These are phyloP conservation scores for Epistrophella euchroma DNA, from an alignment of 2,888 invertebrate species.

Conservation along the genomic window DNA sequence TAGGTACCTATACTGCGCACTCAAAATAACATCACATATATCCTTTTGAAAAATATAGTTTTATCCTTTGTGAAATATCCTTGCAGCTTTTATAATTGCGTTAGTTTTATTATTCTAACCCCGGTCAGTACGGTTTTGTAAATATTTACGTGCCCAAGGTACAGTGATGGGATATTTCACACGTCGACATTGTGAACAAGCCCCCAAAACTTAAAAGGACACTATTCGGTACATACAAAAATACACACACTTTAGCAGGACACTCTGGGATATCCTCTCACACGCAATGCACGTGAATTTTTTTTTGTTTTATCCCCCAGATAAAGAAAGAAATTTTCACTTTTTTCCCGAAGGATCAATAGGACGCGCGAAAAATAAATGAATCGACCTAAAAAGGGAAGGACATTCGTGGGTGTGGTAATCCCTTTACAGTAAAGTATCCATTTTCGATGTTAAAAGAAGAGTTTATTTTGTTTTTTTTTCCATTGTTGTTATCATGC, in stretches of 20 bases:
- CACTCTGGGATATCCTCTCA: slow-evolving; percentile 25
- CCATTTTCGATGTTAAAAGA: neutral
- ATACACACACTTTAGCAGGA: slow-evolving; percentile 32
- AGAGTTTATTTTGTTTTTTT: slow-evolving; percentile 3
- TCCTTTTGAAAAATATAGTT: neutral
- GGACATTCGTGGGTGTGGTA: slow-evolving; percentile 70
- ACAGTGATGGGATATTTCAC: slow-evolving; percentile 41
- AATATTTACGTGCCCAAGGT: slow-evolving; percentile 70
- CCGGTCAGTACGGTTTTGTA: slow-evolving; percentile 44
- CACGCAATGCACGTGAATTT: slow-evolving; percentile 62
- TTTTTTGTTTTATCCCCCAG: neutral
- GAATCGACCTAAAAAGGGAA: slow-evolving; percentile 40
- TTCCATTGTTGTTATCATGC: neutral
- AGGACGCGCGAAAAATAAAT: slow-evolving; percentile 71
- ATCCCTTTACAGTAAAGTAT: slow-evolving; percentile 10
- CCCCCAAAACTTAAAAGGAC: slow-evolving; percentile 21
- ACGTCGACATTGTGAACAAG: slow-evolving; percentile 30
- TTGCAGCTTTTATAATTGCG: slow-evolving; percentile 34
- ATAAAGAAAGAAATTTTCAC: slow-evolving; percentile 50
- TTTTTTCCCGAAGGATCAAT: slow-evolving; percentile 57
- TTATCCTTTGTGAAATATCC: slow-evolving; percentile 41
- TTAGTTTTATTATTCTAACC: neutral
- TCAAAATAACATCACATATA: neutral
- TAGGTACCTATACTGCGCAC: slow-evolving; percentile 1
- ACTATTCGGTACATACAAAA: slow-evolving; percentile 3